Evolutionary conservation across 2,113 vertebrate species (phyloP).

Genomic region (Hemiprocne comata): DNA sequence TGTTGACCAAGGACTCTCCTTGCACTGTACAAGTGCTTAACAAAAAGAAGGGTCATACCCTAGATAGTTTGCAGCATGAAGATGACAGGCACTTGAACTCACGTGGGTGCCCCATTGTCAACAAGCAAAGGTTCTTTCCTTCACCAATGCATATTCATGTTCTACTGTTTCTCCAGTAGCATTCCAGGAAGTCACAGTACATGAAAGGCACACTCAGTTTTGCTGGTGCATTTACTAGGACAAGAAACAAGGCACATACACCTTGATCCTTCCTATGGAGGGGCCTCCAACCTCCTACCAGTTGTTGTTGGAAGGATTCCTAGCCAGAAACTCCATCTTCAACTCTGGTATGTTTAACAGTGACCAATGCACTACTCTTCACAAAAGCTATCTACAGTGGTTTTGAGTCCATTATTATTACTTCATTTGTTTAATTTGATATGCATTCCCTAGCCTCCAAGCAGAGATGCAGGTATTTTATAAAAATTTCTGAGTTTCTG

Average conservation of each 20-base stretch:
- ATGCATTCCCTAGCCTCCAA: neutral
- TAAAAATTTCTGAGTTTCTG: neutral
- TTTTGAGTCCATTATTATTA: neutral
- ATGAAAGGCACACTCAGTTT: neutral
- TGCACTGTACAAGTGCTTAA: neutral
- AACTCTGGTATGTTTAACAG: neutral
- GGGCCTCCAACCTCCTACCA: neutral
- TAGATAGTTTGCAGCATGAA: neutral
- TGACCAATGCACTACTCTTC: neutral
- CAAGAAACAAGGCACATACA: neutral
- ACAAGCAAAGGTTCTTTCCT: neutral
- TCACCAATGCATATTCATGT: neutral
- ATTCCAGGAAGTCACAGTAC: neutral
- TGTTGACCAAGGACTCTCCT: neutral
- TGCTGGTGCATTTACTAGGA: neutral
- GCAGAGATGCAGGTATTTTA: neutral
- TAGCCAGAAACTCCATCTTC: neutral
- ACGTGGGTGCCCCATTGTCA: rapidly evolving
- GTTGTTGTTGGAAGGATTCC: neutral
- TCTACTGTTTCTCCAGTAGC: neutral
- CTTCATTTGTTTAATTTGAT: too few species aligned
- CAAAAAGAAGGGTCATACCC: neutral
- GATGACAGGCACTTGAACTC: neutral
- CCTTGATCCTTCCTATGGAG: neutral
- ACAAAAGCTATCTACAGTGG: neutral